phyloP scores from a whole-genome alignment of 2,113 vertebrate species.

The Neolamprologus kungweensis region DNA sequence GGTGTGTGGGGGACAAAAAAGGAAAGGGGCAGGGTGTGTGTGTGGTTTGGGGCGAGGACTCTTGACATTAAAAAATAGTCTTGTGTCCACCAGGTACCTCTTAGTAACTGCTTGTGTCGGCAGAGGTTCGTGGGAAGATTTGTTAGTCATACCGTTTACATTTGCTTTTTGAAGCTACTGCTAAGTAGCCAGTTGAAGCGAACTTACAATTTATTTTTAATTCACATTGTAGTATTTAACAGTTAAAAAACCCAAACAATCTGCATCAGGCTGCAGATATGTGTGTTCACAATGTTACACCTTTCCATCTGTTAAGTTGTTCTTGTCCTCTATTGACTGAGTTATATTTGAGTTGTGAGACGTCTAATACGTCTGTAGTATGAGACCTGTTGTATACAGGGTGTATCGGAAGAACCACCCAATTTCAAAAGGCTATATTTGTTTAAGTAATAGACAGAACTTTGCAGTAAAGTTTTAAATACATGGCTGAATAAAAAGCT shows the following conservation, averaged over 20 bases:
- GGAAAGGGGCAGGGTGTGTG: conserved; percentile 8
- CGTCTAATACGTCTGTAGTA: background rate
- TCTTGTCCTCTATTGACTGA: background rate
- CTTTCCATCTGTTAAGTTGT: background rate
- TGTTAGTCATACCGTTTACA: background rate
- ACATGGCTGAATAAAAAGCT: background rate
- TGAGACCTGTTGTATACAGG: background rate
- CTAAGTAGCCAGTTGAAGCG: background rate
- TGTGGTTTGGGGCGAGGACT: conserved; percentile 25
- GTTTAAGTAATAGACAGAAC: background rate
- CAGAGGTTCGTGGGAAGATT: background rate
- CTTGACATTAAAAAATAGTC: background rate
- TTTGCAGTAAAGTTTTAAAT: background rate
- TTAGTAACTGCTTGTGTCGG: background rate
- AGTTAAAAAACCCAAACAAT: background rate
- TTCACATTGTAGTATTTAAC: background rate
- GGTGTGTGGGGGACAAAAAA: background rate
- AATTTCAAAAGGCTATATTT: background rate
- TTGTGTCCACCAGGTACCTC: conserved; percentile 44
- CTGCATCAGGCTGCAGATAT: background rate
- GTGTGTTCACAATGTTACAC: background rate
- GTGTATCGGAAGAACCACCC: background rate
- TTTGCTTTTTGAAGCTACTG: background rate
- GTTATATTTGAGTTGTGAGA: background rate
- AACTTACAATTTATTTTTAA: background rate